A percentile compares a stretch with the other conserved stretches of the same genome.
Evolutionary conservation across 2,113 vertebrate species (phyloP).

Genomic region (Pachycephala philippinensis): DNA sequence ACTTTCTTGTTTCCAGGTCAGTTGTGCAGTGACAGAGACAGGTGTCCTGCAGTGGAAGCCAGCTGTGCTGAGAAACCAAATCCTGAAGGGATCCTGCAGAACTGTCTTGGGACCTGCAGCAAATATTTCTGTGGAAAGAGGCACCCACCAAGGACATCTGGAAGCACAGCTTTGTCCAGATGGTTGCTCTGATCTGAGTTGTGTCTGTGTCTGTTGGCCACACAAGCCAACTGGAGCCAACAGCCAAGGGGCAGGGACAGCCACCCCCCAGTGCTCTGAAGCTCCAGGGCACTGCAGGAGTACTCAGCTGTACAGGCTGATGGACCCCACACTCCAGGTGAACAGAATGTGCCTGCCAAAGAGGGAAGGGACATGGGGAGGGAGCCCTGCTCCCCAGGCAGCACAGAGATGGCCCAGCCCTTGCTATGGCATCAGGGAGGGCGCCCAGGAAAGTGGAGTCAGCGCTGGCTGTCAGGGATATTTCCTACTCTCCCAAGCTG

Average conservation of each 20-base stretch:
- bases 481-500: neutral
- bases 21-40: neutral
- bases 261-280: neutral
- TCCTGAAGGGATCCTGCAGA: neutral
- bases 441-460: neutral
- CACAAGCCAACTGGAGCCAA: neutral
- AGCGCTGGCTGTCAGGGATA: neutral
- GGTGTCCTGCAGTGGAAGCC: neutral
- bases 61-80: neutral
- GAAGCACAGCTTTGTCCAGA: neutral
- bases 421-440: neutral
- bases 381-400: neutral
- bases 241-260: neutral
- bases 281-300: neutral
- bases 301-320: neutral
- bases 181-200: neutral
- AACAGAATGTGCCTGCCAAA: neutral
- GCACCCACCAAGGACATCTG: neutral
- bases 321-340: rapidly evolving
- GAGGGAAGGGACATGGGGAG: neutral
- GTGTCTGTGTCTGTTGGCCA: neutral
- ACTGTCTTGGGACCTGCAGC: neutral
- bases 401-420: neutral
- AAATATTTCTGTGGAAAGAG: neutral
- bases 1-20: neutral